Base-by-base conservation (phyloP, 1,140 invertebrate genomes). In the Camponotus pennsylvanicus region DNA sequence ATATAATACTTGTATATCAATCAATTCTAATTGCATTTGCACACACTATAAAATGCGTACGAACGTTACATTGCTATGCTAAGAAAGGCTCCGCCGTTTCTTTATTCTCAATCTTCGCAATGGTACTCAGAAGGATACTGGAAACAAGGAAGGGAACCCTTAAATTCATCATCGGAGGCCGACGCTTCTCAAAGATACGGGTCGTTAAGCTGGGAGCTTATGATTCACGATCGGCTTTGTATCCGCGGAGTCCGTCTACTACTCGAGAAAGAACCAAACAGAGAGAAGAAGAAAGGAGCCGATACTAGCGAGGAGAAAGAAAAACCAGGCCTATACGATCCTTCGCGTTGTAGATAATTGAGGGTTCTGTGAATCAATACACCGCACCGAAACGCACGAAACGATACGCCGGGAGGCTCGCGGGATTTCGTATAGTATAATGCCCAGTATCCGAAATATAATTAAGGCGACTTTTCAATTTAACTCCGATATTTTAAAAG, bases 401-500 rank as follows among this genome's bases (percentile, higher is more conserved):
- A 32, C 34, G 57, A 49, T 61, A 45, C 52, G 61, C 82, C 83
- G 73, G 79, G 37, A 64, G 79, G 70, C 73, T 42, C 34, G 70
- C 79, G 45, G 63, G 63, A 78, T 82, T 84, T 85, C 59, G 76
- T 45, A 52, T 18, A 76, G 78, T 73, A 93, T 92, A 92, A 92
- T 82, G 86, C 90, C 63, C 69, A 78, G 83, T 89, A 93, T 92
- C 90, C 88, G 86, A 91, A 93, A 94, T 94, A 94, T 94, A 93
- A 93, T 92, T 92, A 91, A 92, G 89, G 86, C 87, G 92, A 93
- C 92, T 94, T 94, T 94, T 93, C 93, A 94, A 94, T 94, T 94
- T 93, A 93, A 92, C 88, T 92, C 85, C 85, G 90, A 94, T 94
- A 94, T 94, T 94, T 94, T 91, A 91, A 93, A 92, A 91, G 91